These are phyloP conservation scores for Lathamus discolor DNA, from an alignment of 2,113 vertebrate species.

Conservation along the genomic window DNA sequence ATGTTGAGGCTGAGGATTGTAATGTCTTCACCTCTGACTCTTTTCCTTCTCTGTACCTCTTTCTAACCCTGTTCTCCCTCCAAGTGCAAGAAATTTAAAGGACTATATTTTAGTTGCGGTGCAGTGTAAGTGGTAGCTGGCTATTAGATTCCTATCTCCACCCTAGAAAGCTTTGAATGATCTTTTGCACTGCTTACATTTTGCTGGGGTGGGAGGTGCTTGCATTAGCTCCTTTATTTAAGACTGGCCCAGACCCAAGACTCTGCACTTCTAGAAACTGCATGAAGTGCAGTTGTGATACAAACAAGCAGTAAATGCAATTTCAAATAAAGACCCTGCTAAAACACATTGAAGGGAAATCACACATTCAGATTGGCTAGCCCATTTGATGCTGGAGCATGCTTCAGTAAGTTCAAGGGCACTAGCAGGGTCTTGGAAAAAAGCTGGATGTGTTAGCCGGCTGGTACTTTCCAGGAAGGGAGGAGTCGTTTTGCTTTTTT, in stretches of 20 bases:
- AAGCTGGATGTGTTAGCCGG: neutral
- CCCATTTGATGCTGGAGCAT: neutral
- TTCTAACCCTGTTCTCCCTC: neutral
- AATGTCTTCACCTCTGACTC: neutral
- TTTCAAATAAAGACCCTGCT: neutral
- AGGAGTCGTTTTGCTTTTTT: neutral
- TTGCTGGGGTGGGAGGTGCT: neutral
- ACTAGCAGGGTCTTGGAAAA: neutral
- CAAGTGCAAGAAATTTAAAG: conserved; percentile 2
- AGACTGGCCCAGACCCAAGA: neutral
- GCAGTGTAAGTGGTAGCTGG: neutral
- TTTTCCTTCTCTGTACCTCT: neutral
- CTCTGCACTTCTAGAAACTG: neutral
- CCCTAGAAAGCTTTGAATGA: neutral
- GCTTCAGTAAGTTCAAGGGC: neutral
- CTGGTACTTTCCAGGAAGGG: neutral
- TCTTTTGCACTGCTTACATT: neutral
- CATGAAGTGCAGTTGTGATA: neutral
- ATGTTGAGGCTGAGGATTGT: conserved; percentile 39
- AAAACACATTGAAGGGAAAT: neutral
- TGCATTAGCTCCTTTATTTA: neutral
- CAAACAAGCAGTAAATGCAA: neutral
- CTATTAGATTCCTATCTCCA: neutral
- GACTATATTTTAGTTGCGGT: neutral
- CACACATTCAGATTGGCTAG: neutral